Conservation (phyloP, 2,888 invertebrate species). For the Spilosoma lubricipeda region DNA sequence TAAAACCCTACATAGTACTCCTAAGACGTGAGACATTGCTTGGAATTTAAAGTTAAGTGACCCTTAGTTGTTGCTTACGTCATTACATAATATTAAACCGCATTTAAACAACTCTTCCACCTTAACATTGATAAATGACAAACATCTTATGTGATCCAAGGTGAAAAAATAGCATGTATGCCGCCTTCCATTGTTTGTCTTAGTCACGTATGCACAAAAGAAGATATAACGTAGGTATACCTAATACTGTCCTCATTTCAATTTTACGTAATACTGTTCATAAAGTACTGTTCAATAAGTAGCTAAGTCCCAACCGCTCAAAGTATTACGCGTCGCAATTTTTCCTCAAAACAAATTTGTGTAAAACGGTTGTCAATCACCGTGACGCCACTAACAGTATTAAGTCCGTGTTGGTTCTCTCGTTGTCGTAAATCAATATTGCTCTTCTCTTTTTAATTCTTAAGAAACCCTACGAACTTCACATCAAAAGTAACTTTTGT, state of each 20-base stretch:
- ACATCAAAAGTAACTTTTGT: not conserved
- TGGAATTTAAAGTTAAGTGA: not conserved
- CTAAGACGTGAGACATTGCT: not conserved
- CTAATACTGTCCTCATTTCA: not conserved
- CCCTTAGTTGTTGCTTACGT: not conserved
- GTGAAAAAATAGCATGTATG: not conserved
- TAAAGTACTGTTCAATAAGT: not conserved
- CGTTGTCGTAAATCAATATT: slow-evolving; percentile 3
- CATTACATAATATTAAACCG: not conserved
- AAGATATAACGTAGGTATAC: not conserved
- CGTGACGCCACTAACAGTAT: not conserved
- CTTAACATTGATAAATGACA: not conserved
- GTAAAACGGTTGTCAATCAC: slow-evolving; percentile 9
- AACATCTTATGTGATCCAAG: not conserved
- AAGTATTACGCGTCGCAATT: slow-evolving; percentile 3
- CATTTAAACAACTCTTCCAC: not conserved
- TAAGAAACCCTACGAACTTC: not conserved
- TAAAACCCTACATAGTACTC: not conserved
- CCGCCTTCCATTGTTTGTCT: not conserved
- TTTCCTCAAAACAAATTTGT: slow-evolving; percentile 1
- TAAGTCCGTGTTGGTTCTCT: not conserved
- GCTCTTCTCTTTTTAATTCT: not conserved
- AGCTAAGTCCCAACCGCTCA: slow-evolving; percentile 10
- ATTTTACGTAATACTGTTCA: not conserved
- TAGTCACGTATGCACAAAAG: too few relatives aligned